Percentiles rank a stretch among this genome's conserved stretches.
Evolutionary conservation across 2,113 vertebrate species (phyloP).

Genomic region (Coryphaenoides rupestris): DNA sequence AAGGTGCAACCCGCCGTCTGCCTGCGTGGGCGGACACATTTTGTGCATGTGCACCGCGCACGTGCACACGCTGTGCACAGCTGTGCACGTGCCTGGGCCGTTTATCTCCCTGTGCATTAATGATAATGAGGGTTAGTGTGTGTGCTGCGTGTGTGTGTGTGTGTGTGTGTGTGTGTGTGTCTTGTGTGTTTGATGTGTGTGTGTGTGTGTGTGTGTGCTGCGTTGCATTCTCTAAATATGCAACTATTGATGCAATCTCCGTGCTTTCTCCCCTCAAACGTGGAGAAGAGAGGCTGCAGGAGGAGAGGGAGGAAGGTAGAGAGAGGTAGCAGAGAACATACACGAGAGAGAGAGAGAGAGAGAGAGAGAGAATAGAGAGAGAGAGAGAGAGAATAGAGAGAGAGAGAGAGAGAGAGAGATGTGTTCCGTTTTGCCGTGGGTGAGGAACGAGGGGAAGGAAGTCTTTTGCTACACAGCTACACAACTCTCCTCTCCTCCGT

Average conservation of each 20-base stretch:
- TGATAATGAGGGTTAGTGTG: neutral
- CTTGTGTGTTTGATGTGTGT: neutral
- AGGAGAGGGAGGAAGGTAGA: no score
- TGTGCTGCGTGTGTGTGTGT: constrained; percentile 7
- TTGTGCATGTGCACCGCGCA: constrained; percentile 14
- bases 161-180: neutral
- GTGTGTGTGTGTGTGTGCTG: neutral
- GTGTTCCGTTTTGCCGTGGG: no score
- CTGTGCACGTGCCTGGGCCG: constrained; percentile 7
- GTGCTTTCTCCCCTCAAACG: neutral
- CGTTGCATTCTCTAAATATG: neutral
- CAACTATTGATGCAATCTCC: neutral
- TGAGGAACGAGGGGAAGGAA: no score
- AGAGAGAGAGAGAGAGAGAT: no score
- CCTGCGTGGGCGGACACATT: constrained; percentile 43
- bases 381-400: no score
- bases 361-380: no score
- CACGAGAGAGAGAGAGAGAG: no score
- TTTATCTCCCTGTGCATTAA: neutral
- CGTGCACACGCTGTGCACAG: constrained; percentile 10
- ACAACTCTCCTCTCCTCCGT: no score
- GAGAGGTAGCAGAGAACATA: no score
- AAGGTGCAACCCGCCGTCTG: constrained; percentile 57
- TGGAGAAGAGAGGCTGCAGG: neutral
- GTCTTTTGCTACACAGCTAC: no score